Conservation (phyloP, 2,888 invertebrate species). For the Mythimna pallens region DNA sequence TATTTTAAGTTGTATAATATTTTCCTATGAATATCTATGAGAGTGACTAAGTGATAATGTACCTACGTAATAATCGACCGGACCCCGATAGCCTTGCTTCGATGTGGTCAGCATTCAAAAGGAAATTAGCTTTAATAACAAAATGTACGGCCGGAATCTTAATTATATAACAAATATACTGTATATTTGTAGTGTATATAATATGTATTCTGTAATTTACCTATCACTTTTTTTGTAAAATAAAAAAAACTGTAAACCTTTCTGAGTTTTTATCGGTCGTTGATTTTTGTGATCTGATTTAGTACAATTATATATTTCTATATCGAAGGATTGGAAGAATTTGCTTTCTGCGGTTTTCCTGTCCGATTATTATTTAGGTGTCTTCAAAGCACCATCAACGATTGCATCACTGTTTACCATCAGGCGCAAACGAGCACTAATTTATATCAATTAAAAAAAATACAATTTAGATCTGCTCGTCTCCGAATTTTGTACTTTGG, state of each 20-base stretch:
- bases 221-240: conserved; percentile 53
- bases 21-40: conserved; percentile 67
- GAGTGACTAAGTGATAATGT: conserved; percentile 71
- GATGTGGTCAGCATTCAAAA: conserved; percentile 68
- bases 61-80: conserved; percentile 73
- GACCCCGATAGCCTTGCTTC: conserved; percentile 75
- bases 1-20: conserved; percentile 66
- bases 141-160: conserved; percentile 38
- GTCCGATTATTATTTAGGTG: too few species aligned
- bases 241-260: conserved; percentile 70
- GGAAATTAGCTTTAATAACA: conserved; percentile 70
- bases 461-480: conserved; percentile 53
- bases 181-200: conserved; percentile 29
- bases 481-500: conserved; percentile 19
- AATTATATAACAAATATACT: conserved; percentile 42
- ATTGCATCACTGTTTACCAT: too few species aligned
- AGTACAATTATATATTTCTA: conserved; percentile 6
- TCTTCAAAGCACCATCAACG: too few species aligned
- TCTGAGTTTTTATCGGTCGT: conserved; percentile 40
- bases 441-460: background rate
- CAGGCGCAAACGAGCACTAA: too few species aligned
- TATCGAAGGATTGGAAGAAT: too few species aligned
- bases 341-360: too few species aligned
- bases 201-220: conserved; percentile 62
- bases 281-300: conserved; percentile 14